These are phyloP conservation scores for Rhombomys opimus DNA, from an alignment of 2,113 vertebrate genomes.

Conservation along the genomic window DNA sequence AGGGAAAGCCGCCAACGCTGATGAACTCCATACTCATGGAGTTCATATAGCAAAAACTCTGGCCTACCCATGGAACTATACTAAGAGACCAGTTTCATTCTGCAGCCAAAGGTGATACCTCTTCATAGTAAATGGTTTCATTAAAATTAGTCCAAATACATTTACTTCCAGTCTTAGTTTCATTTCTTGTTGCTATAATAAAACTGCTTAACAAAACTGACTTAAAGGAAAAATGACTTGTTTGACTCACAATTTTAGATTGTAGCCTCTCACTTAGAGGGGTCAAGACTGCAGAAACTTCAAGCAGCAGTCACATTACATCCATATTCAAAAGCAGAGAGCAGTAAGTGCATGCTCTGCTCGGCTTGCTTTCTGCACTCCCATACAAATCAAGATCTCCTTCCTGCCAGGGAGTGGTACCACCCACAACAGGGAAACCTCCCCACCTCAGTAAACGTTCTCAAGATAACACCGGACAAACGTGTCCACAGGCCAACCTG, in stretches of 20 bases:
- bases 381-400: not conserved
- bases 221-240: not conserved
- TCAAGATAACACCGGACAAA: not conserved
- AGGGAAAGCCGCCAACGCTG: not conserved
- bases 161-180: not conserved
- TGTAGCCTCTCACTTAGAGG: not conserved
- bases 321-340: not conserved
- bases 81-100: not conserved
- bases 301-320: not conserved
- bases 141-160: constrained; percentile 41
- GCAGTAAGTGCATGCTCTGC: not conserved
- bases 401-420: not conserved
- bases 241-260: not conserved
- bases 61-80: not conserved
- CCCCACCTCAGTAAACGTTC: not conserved
- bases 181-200: not conserved
- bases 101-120: not conserved
- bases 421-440: no score
- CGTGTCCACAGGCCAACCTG: not conserved
- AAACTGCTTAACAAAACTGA: not conserved
- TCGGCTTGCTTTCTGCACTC: not conserved
- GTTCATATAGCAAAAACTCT: constrained; percentile 24
- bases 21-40: not conserved
- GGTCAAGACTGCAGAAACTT: not conserved
- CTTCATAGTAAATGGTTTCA: constrained; percentile 22